Percentiles rank a stretch among this genome's conserved stretches.
Evolutionary conservation across 1,140 invertebrate species (phyloP).

Genomic region (Oryctes rhinoceros): DNA sequence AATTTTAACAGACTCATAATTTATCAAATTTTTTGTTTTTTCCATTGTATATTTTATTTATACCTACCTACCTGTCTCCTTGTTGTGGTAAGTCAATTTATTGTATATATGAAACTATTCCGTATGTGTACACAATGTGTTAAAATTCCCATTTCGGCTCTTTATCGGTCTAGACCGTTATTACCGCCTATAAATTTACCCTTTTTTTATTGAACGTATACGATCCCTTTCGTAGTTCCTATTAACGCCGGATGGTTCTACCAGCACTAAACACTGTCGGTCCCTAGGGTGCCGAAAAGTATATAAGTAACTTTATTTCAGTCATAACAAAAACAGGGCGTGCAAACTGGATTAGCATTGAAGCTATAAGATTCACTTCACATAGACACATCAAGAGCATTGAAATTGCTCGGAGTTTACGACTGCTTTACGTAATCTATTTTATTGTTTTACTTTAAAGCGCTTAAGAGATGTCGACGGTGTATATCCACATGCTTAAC

Average conservation of each 20-base stretch:
- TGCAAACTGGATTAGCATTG: neutral
- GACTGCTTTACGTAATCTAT: neutral
- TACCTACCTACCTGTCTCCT: too few species aligned
- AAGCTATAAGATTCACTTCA: neutral
- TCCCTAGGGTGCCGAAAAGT: neutral
- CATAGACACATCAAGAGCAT: neutral
- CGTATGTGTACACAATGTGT: too few species aligned
- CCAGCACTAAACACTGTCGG: neutral
- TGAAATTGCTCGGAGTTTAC: neutral
- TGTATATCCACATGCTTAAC: neutral
- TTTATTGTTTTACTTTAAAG: conserved; percentile 7
- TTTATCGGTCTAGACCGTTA: too few species aligned
- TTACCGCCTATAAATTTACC: too few species aligned
- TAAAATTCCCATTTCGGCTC: too few species aligned
- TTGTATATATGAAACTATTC: too few species aligned
- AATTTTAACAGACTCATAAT: too few species aligned
- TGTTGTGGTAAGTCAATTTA: too few species aligned
- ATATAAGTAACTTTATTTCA: neutral
- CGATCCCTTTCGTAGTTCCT: neutral
- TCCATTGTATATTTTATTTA: too few species aligned
- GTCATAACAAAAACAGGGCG: neutral
- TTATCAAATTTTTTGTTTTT: too few species aligned
- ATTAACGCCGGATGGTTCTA: neutral
- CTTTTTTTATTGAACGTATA: too few species aligned
- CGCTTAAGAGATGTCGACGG: neutral